A percentile compares a stretch with the other conserved stretches of the same genome.
These are phyloP conservation scores for Atta cephalotes DNA, from an alignment of 1,140 invertebrate genomes.

Conservation along the genomic window DNA sequence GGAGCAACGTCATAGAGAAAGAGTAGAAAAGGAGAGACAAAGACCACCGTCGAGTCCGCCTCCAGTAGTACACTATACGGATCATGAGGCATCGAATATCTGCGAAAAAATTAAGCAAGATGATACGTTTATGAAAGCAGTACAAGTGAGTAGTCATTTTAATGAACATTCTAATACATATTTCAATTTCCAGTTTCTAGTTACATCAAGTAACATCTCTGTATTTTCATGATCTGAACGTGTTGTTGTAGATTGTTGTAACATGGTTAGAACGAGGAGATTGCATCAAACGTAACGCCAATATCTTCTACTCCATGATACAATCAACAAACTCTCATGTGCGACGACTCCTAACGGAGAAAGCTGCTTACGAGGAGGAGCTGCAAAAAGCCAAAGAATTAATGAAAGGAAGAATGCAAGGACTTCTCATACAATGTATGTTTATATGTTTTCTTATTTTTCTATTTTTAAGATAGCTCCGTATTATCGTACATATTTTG, in stretches of 20 bases:
- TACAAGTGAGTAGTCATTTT: conserved; percentile 86
- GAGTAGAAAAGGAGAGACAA: conserved; percentile 92
- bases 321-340: conserved; percentile 97
- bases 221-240: neutral
- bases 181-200: neutral
- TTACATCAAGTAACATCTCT: neutral
- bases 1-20: conserved; percentile 93
- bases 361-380: conserved; percentile 94
- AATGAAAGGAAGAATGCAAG: conserved; percentile 93
- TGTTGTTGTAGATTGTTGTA: conserved; percentile 89
- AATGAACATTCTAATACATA: conserved; percentile 22
- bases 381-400: conserved; percentile 92
- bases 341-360: conserved; percentile 93
- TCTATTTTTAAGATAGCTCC: conserved; percentile 64
- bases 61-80: conserved; percentile 94
- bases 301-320: conserved; percentile 97
- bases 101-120: conserved; percentile 95
- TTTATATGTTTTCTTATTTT: conserved; percentile 77
- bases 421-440: conserved; percentile 95
- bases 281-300: conserved; percentile 95
- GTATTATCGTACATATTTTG: conserved; percentile 73
- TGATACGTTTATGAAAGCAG: conserved; percentile 91
- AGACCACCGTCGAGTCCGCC: conserved; percentile 93
- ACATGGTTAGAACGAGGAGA: conserved; percentile 97
- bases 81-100: conserved; percentile 92